phyloP scores from a whole-genome alignment of 2,888 invertebrate genomes.

The Dermolepida albohirtum region DNA sequence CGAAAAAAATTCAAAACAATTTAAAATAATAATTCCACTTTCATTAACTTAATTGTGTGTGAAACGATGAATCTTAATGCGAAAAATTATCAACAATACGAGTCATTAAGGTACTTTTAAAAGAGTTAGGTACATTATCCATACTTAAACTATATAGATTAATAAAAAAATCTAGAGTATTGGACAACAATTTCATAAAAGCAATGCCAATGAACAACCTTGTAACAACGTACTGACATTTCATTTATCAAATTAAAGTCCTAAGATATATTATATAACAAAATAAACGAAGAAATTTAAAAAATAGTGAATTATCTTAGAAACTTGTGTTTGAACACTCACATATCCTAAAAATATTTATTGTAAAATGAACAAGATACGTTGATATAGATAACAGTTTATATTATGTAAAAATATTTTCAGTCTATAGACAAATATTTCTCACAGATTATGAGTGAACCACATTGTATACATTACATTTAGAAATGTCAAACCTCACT shows the following conservation, averaged over 20 bases:
- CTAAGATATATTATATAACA: constrained; percentile 9
- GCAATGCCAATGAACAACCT: constrained; percentile 28
- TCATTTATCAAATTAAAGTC: constrained; percentile 26
- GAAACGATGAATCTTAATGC: too few relatives aligned
- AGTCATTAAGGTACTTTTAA: too few relatives aligned
- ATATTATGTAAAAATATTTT: constrained; percentile 57
- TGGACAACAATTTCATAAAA: constrained; percentile 26
- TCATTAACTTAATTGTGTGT: too few relatives aligned
- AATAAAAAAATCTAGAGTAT: neutral
- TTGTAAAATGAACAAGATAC: constrained; percentile 44
- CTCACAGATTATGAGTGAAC: constrained; percentile 47
- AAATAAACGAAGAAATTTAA: constrained; percentile 15
- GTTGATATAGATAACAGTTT: constrained; percentile 43
- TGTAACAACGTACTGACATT: constrained; percentile 25
- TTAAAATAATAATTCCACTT: too few relatives aligned
- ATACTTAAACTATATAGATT: neutral
- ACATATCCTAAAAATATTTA: constrained; percentile 38
- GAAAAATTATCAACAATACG: too few relatives aligned
- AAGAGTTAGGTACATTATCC: too few relatives aligned
- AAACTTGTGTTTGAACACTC: constrained; percentile 13
- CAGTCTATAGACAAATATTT: constrained; percentile 56
- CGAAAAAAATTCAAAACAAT: too few relatives aligned
- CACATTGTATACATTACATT: constrained; percentile 36
- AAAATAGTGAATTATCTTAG: constrained; percentile 12
- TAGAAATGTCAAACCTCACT: constrained; percentile 24